Evolutionary conservation across 2,888 invertebrate genomes (phyloP).

Genomic region (Pseudococcus longispinus): DNA sequence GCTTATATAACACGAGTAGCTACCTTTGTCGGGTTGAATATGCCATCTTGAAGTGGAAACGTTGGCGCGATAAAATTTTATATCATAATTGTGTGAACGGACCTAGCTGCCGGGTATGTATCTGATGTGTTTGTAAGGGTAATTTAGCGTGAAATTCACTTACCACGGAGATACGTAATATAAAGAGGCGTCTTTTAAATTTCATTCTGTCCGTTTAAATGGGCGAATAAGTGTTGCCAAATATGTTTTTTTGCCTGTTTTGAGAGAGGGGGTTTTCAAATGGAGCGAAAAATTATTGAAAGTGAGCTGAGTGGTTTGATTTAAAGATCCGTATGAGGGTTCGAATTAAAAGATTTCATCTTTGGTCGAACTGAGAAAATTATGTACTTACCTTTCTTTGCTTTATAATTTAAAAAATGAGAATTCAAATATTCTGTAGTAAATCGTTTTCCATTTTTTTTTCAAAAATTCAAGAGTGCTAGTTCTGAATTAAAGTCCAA

Average conservation of each 20-base stretch:
- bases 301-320: background rate
- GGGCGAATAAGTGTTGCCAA: background rate
- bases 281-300: background rate
- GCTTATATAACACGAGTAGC: background rate
- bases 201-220: background rate
- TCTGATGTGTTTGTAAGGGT: background rate
- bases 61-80: background rate
- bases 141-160: slow-evolving; percentile 14
- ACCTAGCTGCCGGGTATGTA: background rate
- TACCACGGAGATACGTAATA: background rate
- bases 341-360: too few relatives aligned
- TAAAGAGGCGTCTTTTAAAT: background rate
- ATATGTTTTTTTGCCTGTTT: background rate
- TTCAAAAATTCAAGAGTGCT: too few relatives aligned
- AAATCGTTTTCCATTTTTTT: too few relatives aligned
- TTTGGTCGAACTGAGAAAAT: too few relatives aligned
- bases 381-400: too few relatives aligned
- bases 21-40: background rate
- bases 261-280: background rate
- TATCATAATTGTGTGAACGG: background rate
- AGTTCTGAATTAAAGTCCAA: too few relatives aligned
- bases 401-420: too few relatives aligned
- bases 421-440: too few relatives aligned
- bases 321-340: too few relatives aligned
- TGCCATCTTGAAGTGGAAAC: background rate